Conservation (phyloP, 1,140 invertebrate genomes). For the Drosophila bifasciata region DNA sequence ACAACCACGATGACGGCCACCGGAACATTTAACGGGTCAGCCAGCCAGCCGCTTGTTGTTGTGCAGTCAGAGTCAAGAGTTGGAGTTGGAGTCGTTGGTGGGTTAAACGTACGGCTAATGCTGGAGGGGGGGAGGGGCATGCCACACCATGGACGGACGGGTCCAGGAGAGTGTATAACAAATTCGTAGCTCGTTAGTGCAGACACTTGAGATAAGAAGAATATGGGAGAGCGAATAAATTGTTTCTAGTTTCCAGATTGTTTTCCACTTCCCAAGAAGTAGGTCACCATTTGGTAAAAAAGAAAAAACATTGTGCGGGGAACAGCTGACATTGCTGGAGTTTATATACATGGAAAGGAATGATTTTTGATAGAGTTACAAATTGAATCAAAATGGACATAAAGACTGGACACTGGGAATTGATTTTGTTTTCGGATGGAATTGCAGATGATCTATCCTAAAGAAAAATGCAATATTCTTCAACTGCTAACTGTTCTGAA, state of each 20-base stretch:
- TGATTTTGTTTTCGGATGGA: too few relatives aligned
- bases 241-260: conserved; percentile 43
- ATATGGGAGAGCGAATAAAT: conserved; percentile 62
- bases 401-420: too few relatives aligned
- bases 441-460: too few relatives aligned
- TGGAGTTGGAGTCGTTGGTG: conserved; percentile 8
- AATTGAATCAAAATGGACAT: background rate
- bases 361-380: too few relatives aligned
- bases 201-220: conserved; percentile 76
- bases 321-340: conserved; percentile 6
- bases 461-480: too few relatives aligned
- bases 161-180: conserved; percentile 47
- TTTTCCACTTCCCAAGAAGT: conserved; percentile 28
- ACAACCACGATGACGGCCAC: conserved; percentile 52
- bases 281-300: conserved; percentile 24
- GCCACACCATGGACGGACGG: background rate
- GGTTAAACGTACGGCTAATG: conserved; percentile 4
- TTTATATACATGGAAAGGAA: background rate
- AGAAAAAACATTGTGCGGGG: conserved; percentile 2
- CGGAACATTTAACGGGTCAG: conserved; percentile 78
- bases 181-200: conserved; percentile 75
- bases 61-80: conserved; percentile 24
- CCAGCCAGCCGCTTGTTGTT: conserved; percentile 59
- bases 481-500: too few relatives aligned
- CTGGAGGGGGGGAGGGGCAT: background rate